These are phyloP conservation scores for Cyclophora albipunctata DNA, from an alignment of 2,888 invertebrate species.

Conservation along the genomic window DNA sequence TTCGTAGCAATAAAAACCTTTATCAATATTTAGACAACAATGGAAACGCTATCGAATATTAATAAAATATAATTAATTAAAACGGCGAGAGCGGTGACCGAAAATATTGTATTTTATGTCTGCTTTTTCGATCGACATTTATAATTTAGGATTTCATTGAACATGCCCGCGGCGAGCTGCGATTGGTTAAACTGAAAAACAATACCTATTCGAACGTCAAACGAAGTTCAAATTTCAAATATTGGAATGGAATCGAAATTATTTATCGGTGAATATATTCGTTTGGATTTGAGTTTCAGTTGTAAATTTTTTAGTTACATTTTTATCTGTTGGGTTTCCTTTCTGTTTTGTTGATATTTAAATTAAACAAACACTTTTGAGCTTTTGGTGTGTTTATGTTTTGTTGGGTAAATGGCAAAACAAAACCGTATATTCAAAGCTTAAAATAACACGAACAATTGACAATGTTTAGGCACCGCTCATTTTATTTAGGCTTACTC, in stretches of 20 bases:
- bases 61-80: slow-evolving; percentile 1
- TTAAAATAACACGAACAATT: too few species aligned
- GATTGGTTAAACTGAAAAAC: slow-evolving; percentile 5
- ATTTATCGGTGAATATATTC: slow-evolving; percentile 3
- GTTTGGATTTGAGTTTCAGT: not conserved
- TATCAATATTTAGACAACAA: too few species aligned
- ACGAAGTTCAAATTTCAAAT: slow-evolving; percentile 18
- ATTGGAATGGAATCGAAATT: slow-evolving; percentile 13
- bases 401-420: too few species aligned
- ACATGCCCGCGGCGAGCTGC: slow-evolving; percentile 1
- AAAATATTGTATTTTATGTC: slow-evolving; percentile 1
- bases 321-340: too few species aligned
- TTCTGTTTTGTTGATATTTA: too few species aligned
- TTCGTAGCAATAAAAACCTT: too few species aligned
- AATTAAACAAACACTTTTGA: too few species aligned
- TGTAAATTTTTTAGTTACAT: too few species aligned
- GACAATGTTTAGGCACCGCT: too few species aligned
- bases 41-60: not conserved
- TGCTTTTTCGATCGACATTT: slow-evolving; percentile 9
- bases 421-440: too few species aligned
- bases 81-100: not conserved
- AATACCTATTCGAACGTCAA: slow-evolving; percentile 15
- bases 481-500: too few species aligned
- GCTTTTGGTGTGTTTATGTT: too few species aligned
- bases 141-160: slow-evolving; percentile 7